Base-by-base conservation (phyloP, 2,797 vertebrate species). In the Lutjanus campechanus region DNA sequence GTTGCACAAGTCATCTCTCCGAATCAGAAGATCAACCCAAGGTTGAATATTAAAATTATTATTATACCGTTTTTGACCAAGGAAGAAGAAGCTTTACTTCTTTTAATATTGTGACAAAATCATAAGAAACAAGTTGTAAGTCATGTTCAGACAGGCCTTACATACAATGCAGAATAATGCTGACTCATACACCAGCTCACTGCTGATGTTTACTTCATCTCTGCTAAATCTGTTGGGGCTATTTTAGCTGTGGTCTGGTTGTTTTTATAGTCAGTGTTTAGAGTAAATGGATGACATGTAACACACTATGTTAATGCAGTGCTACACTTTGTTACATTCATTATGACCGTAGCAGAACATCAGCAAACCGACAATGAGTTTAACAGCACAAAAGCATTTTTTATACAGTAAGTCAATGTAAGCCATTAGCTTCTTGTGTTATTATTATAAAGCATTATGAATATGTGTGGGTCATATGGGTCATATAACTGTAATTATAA, bases 1-100 rank as follows among this genome's bases (percentile, higher is more conserved):
- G 77, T 76, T 76, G 60, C 69, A 29, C 13, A 58, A 82, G 50
- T 47, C 46, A 56, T 74, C 13, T 11, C 71, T 73, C 10, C 1
- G 4, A 41, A 81, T 88, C 73, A 53, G n/a, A 40, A 69, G 55
- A 75, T 68, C 16, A 74, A 50, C 3, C 68, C 19, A 7, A 25
- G 25, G 17, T 56, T 55, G 1, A n/a, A 19, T 41, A n/a, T 16
- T 11, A n/a, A 41, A 12, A 36, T 36, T 36, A 36, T 36, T 36
- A 36, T 36, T 13, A 40, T 0, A 43, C 12, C 7, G 16, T n/a
- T 58, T 74, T 5, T 36, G 41, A 25, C 4, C 29, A 36, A 36
- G 29, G 29, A 1, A n/a, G n/a, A 2, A 36, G 29, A 36, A 36
- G 17, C 7, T 0, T 19, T 25, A 10, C 46, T 54, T 20, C 19